Conservation (phyloP, 2,113 vertebrate species). For the Pandion haliaetus region DNA sequence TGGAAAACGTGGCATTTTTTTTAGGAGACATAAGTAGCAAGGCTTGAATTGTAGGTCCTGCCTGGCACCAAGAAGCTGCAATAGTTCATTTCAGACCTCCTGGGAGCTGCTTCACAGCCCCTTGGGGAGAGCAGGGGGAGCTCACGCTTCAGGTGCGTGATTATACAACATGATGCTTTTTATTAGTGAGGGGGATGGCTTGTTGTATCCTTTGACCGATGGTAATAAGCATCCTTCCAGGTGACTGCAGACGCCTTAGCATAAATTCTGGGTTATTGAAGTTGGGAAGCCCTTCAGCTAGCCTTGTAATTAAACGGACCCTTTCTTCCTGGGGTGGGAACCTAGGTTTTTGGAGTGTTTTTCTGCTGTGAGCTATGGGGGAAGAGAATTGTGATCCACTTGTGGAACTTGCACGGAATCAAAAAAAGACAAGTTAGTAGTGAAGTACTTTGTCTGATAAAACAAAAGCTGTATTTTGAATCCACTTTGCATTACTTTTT, state of each 20-base stretch:
- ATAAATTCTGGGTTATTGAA: not conserved
- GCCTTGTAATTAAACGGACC: not conserved
- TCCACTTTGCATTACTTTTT: not conserved
- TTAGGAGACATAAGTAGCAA: not conserved
- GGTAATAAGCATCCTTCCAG: not conserved
- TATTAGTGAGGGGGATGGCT: not conserved
- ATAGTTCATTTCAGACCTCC: not conserved
- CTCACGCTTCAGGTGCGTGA: not conserved
- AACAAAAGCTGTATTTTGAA: not conserved
- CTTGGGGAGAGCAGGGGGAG: not conserved
- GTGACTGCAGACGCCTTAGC: not conserved
- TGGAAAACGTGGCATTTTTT: accelerated
- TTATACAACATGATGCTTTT: accelerated
- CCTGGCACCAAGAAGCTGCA: not conserved
- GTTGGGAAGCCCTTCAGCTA: not conserved
- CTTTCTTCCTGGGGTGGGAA: not conserved
- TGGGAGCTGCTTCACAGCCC: not conserved
- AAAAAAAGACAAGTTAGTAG: not conserved
- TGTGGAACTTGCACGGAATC: not conserved
- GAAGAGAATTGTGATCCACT: not conserved
- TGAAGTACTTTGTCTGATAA: not conserved
- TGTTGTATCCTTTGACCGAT: not conserved
- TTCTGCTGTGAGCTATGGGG: not conserved
- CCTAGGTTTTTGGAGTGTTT: not conserved
- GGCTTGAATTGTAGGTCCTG: not conserved